Base-by-base conservation (phyloP, 2,797 vertebrate genomes). In the Setipinna tenuifilis region DNA sequence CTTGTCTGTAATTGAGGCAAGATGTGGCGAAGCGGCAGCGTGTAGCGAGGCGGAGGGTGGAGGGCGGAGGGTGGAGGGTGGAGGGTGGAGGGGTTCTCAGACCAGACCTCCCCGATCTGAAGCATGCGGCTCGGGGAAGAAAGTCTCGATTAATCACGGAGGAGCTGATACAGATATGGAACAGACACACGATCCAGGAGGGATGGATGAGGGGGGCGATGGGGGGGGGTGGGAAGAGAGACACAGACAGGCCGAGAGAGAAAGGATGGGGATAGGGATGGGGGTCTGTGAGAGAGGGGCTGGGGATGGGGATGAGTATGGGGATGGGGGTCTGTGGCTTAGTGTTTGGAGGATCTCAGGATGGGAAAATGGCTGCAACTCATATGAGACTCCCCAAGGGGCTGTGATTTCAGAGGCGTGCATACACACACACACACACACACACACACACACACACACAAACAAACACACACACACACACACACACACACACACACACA, bases 321-420 rank as follows among this genome's bases (percentile, higher is more conserved):
- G 23, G 44, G 62, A 62, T 11, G 65, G 65, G 65, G 11, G 10
- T 71, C 65, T 71, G 65, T 71, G 65, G 65, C 65, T 71, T 25
- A 71, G 25, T 14, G 25, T 71, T 68, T 28, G 10, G 23, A 68
- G 25, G n/a, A 23, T 68, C 62, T 28, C 23, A 61, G 23, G 62
- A 31, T 2, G 59, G 21, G 28, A 71, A 71, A 71, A 71, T 71
- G 12, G 65, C 28, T 31, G 65, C 25, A 71, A 71, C 25, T 71
- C 12, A 25, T 17, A 71, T 35, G 65, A 71, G 71, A 87, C 85
- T 83, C 83, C 81, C 80, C 23, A 44, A 82, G 75, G 85, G 87
- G 84, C 85, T 84, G 87, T 83, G 2, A 83, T 90, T 89, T 90
- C 75, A 89, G 86, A 41, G 81, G 62, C 86, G 75, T 83, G 81